Evolutionary conservation across 2,888 invertebrate genomes (phyloP), one percentile per base, ranked within the genome.

Genomic region (Phengaris arion): DNA sequence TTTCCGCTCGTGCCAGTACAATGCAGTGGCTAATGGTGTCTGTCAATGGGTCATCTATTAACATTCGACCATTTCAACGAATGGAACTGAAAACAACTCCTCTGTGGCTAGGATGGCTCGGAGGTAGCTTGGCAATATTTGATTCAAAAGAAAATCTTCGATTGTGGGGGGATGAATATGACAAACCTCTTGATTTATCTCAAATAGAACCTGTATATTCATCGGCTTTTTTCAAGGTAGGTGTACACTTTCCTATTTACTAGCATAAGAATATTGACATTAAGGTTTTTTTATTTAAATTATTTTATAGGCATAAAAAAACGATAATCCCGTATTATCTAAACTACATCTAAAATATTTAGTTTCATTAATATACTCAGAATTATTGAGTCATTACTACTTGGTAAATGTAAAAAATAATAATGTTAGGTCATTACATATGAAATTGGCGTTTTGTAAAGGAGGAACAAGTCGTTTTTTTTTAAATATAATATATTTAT

Each of bases 121-220:
- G 82, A 94, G 98, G 92, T 96, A 97, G 97, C 75, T 94, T 99
- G 57, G 97, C 97, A 0, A 95, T 98, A 76, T 91, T 99, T 79
- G 99, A 99, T 89, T 95, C 96, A 0, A 94, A 95, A 78, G 99
- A 99, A 89, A 97, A 96, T 80, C 90, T 99, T 76, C 96, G 98
- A 86, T 92, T 99, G 72, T 94, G 98, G 84, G 99, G 99, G 85
- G 98, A 98, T 2, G 95, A 98, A 78, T 97, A 98, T 83, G 96
- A 97, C 81, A 98, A 98, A 87, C 93, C 96, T 46, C 91, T 97
- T 79, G 98, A 98, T 86, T 94, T 98, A 80, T 96, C 96, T 54
- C 95, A 95, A 83, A 96, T 97, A 15, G 96, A 97, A 64, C 94
- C 98, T 64, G 97, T 98, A 0, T 98, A 98, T 84, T 96, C 97